Evolutionary conservation across 2,888 invertebrate species (phyloP).

Genomic region (Drosophila diplacantha): DNA sequence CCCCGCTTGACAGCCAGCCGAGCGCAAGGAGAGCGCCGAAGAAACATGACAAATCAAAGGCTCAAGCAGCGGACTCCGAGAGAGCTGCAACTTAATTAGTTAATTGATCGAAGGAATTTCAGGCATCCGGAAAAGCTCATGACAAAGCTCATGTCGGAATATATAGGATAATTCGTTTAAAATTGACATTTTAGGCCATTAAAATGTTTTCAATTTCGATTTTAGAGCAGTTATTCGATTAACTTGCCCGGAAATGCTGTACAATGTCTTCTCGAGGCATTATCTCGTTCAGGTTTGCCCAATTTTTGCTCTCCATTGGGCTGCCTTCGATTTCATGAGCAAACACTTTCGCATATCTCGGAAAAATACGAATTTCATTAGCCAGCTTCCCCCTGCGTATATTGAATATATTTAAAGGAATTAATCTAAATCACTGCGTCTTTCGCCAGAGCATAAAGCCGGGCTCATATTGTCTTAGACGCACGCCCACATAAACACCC

Average conservation of each 20-base stretch:
- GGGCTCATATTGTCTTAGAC: constrained; percentile 26
- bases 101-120: not conserved
- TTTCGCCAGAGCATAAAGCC: constrained; percentile 2
- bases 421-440: constrained; percentile 19
- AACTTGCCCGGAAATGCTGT: not conserved
- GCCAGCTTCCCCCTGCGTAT: not conserved
- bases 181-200: not conserved
- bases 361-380: not conserved
- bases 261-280: not conserved
- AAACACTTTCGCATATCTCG: not conserved
- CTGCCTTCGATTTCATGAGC: not conserved
- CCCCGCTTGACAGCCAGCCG: constrained; percentile 19
- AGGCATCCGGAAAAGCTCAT: not conserved
- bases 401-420: constrained; percentile 30
- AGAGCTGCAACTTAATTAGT: not conserved
- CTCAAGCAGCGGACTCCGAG: no score
- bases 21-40: not conserved
- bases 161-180: not conserved
- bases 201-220: not conserved
- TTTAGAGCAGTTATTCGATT: not conserved
- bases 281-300: no score
- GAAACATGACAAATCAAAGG: not conserved
- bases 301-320: not conserved
- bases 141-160: not conserved
- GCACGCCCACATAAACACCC: constrained; percentile 6